Evolutionary conservation across 2,113 vertebrate species (phyloP), one percentile per base, ranked within the genome.

Genomic region (Crocuta crocuta): DNA sequence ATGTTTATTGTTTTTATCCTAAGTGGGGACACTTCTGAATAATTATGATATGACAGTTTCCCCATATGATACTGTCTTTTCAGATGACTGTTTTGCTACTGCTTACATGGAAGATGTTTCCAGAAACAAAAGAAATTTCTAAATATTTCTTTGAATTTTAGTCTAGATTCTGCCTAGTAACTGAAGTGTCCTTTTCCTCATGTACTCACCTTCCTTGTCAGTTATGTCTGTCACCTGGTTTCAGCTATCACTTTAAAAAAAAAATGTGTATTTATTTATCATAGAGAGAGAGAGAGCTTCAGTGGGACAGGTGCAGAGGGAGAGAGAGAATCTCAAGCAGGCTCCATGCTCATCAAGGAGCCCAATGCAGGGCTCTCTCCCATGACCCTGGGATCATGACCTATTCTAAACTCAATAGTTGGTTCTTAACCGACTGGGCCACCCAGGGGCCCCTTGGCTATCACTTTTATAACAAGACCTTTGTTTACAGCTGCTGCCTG

Each of bases 1-100:
- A 92, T 66, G 12, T 53, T 63, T 81, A 92, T 91, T 92, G 11
- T 84, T 95, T 97, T 95, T 39, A 73, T 89, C 35, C 24, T 68
- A 83, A 83, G 16, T 93, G 24, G 73, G 48, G 16, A 79, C 6
- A 45, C 23, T 82, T 89, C 63, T n/a, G 48, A 66, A 68, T 93
- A 91, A 95, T 33, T 66, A 93, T 48, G 81, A 24, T 68, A 24
- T 53, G 10, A 55, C 39, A 95, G 10, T 65, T 87, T 95, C 74
- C 10, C 21, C 19, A 19, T 2, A 2, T 7, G 17, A 5, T 39
- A 70, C 2, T 80, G 26, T 53, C 7, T 71, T 71, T 81, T 26
- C 53, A 83, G 35, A 39, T 85, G n/a, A 33, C 71, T 53, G 7
- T 43, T 90, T 28, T 68, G 79, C 28, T 66, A 8, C 83, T 88